Evolutionary conservation across 2,797 vertebrate genomes (phyloP).

Genomic region (Mormyrops boulengeri): DNA sequence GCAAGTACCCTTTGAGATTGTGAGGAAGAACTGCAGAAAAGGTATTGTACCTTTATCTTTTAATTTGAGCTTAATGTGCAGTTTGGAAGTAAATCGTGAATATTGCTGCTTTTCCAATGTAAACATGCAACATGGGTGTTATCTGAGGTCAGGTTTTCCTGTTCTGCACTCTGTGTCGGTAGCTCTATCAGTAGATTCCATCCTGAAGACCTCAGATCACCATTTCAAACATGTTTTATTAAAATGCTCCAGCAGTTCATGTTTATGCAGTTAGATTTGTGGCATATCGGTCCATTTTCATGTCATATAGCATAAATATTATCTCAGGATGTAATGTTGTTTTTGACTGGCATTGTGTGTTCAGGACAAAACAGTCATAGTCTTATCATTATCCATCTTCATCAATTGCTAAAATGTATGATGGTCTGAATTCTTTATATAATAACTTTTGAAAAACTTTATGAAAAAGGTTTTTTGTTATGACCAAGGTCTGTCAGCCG

Average conservation of each 20-base stretch:
- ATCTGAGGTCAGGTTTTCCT: background rate
- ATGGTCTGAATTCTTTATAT: background rate
- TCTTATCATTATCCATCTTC: background rate
- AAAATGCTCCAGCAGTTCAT: background rate
- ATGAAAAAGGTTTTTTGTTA: background rate
- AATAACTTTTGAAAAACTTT: background rate
- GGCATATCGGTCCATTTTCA: background rate
- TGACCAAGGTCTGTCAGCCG: background rate
- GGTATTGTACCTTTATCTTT: constrained; percentile 36
- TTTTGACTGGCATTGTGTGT: background rate
- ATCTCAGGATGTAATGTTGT: background rate
- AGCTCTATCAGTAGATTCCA: background rate
- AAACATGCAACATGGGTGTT: background rate
- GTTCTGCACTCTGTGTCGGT: background rate
- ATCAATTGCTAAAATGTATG: background rate
- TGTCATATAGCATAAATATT: background rate
- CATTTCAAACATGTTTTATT: background rate
- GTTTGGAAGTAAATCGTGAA: background rate
- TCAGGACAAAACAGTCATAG: background rate
- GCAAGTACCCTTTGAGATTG: constrained; percentile 38
- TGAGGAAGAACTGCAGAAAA: constrained; percentile 26
- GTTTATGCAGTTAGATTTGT: background rate
- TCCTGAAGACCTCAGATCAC: background rate
- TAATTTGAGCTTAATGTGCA: background rate
- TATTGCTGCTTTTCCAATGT: background rate